Evolutionary conservation across 1,140 invertebrate species (phyloP), one percentile per base, ranked within the genome.

Genomic region (Pogonomyrmex barbatus): DNA sequence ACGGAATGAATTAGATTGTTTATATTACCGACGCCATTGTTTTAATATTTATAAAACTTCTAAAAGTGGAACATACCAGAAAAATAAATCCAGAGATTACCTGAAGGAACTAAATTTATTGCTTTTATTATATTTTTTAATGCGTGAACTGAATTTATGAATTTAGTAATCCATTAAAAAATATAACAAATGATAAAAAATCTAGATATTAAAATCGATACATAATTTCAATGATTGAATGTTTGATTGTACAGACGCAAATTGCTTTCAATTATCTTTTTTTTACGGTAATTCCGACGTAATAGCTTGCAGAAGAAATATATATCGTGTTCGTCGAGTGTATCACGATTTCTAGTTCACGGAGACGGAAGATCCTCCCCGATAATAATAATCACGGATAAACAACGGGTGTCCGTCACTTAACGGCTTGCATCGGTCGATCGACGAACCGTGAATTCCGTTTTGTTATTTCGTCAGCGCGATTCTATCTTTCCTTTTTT

Each of bases 331-430:
- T 82, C 67, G 17, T 58, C n/a, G 17, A 82, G 50, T 58, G 67
- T 71, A 56, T 82, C 78, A 47, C 4, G 54, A 47, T 71, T 82
- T 82, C 67, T 71, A 82, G 67, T 82, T 14, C 54, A 58, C 30
- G 39, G 0, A 82, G 47, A 71, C 39, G 65, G 79, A 67, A 79
- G 39, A 81, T 86, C 10, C 45, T 70, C 33, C 33, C 54, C 50
- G 39, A 86, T 58, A 77, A 63, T 68, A 17, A 86, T 88, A 86
- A 89, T 89, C 71, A 62, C 24, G 33, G 83, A 56, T 86, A 89
- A 89, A 82, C 77, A 58, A 30, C 14, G 14, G 75, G 56, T 45
- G 42, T 14, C 47, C 85, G 63, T 85, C 76, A 58, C 50, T 85
- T 90, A 90, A 90, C 88, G 86, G 81, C 81, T 77, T 14, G 47